A percentile compares a stretch with the other conserved stretches of the same genome.
Conservation (phyloP, 1,140 invertebrate genomes). For the Aplysia californica region DNA sequence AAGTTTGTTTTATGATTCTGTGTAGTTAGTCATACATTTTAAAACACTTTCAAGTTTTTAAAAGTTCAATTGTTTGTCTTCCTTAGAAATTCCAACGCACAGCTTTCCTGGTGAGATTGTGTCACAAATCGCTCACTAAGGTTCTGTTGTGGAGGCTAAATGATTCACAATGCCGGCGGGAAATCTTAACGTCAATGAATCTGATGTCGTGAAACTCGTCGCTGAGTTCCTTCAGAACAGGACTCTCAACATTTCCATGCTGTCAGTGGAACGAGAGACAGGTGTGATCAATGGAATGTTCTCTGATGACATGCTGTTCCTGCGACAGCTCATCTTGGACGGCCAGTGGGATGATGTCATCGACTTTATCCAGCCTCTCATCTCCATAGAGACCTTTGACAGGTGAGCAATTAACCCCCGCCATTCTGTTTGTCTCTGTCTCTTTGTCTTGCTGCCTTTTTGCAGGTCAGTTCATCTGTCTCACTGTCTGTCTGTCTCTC, state of each 20-base stretch:
- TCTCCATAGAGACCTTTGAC: conserved; percentile 72
- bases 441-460: no score
- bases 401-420: conserved; percentile 37
- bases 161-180: conserved; percentile 53
- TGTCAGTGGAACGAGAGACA: conserved; percentile 93
- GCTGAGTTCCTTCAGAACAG: conserved; percentile 93
- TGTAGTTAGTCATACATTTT: no score
- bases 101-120: no score
- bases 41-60: no score
- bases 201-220: conserved; percentile 90
- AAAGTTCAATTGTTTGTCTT: no score
- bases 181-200: conserved; percentile 73
- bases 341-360: conserved; percentile 98
- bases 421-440: no score
- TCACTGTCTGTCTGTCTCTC: no score
- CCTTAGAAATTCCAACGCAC: no score
- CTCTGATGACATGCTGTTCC: conserved; percentile 92
- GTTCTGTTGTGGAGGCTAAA: no score
- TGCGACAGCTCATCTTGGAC: conserved; percentile 91
- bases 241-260: conserved; percentile 81
- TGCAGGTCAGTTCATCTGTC: no score
- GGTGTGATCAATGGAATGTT: conserved; percentile 92
- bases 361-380: conserved; percentile 95
- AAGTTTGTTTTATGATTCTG: no score
- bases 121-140: no score